Evolutionary conservation across 2,113 vertebrate species (phyloP).

Genomic region (Fulica atra): DNA sequence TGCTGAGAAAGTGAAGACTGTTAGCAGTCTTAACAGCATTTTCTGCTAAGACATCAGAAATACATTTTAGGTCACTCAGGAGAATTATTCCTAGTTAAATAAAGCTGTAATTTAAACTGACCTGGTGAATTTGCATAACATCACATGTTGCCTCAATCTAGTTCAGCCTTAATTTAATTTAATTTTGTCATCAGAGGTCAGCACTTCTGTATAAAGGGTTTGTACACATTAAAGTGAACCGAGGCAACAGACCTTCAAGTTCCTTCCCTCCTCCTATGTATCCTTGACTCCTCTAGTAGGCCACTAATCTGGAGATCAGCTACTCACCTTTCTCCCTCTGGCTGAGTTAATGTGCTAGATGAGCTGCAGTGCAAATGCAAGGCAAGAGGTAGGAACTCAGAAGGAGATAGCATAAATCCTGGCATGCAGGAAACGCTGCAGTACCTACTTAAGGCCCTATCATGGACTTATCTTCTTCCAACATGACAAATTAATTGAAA

Average conservation of each 20-base stretch:
- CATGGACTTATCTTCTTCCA: not conserved
- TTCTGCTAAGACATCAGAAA: not conserved
- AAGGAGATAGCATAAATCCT: not conserved
- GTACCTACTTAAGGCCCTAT: not conserved
- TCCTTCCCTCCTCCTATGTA: not conserved
- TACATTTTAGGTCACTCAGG: not conserved
- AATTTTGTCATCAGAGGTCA: not conserved
- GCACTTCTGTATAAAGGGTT: not conserved
- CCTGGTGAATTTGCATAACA: not conserved
- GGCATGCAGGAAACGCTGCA: not conserved
- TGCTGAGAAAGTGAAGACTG: not conserved
- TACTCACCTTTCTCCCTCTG: not conserved
- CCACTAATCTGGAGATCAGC: not conserved
- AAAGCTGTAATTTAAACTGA: constrained; percentile 31
- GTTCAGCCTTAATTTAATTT: not conserved
- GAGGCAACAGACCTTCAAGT: not conserved
- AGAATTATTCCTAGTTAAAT: constrained; percentile 40
- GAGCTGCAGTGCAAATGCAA: not conserved
- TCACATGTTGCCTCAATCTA: not conserved
- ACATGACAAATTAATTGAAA: not conserved
- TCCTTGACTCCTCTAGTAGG: not conserved
- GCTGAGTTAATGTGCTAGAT: not conserved
- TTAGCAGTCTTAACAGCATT: not conserved
- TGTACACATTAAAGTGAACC: not conserved
- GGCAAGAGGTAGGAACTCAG: not conserved